Percentiles rank a stretch among this genome's conserved stretches.
Evolutionary conservation across 2,113 vertebrate species (phyloP).

Genomic region (Paramormyrops kingsleyae): DNA sequence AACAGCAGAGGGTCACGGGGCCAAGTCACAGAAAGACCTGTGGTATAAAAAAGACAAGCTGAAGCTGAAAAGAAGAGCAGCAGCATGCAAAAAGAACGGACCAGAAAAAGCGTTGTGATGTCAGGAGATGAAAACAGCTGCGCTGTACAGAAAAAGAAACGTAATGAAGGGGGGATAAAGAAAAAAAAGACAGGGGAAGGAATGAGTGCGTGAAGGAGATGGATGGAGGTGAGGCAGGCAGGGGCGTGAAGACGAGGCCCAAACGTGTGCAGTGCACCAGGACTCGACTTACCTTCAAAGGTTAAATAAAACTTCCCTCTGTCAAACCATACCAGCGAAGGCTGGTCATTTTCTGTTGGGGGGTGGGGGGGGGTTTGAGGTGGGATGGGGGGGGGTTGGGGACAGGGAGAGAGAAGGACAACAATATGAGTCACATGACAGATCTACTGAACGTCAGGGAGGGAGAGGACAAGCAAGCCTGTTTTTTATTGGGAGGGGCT

Average conservation of each 20-base stretch:
- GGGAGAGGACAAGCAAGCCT: constrained; percentile 48
- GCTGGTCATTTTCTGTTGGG: constrained; percentile 99
- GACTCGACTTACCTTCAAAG: constrained; percentile 98
- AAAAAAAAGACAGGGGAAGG: not conserved
- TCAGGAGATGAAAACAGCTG: not conserved
- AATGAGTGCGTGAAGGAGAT: not conserved
- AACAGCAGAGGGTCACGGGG: not conserved
- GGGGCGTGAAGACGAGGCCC: constrained; percentile 55
- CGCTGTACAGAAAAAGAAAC: constrained; percentile 33
- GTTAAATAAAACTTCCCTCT: constrained; percentile 99
- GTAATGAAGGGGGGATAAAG: not conserved
- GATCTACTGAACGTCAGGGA: constrained; percentile 72
- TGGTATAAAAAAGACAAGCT: not conserved
- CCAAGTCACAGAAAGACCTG: not conserved
- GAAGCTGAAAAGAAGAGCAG: not conserved
- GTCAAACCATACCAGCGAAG: constrained; percentile 99
- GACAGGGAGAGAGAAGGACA: constrained; percentile 91
- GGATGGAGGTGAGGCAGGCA: constrained; percentile 43
- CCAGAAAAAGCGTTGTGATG: not conserved
- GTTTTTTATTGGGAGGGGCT: constrained; percentile 11
- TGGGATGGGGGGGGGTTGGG: constrained; percentile 56
- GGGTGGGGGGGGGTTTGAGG: constrained; percentile 52
- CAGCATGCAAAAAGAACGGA: not conserved
- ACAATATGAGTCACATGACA: constrained; percentile 89
- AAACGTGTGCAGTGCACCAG: constrained; percentile 55